These are phyloP conservation scores for Chelon auratus DNA, from an alignment of 2,797 vertebrate genomes.

Conservation along the genomic window DNA sequence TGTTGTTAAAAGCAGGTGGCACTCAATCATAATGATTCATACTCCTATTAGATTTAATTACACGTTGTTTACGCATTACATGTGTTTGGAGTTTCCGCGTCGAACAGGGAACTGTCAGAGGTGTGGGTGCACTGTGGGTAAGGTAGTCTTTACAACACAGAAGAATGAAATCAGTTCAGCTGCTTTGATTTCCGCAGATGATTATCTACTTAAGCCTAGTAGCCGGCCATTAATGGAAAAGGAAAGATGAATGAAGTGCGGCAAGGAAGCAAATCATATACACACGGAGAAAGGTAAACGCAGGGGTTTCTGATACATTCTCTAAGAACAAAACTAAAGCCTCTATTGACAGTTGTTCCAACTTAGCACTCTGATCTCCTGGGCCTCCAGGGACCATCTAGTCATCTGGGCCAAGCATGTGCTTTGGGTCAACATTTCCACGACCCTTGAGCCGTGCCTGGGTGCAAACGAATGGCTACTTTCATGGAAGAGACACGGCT, in stretches of 20 bases:
- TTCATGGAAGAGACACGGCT: slow-evolving; percentile 60
- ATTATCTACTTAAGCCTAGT: neutral
- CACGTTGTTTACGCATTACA: neutral
- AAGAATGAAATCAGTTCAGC: neutral
- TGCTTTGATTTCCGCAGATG: neutral
- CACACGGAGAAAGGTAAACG: neutral
- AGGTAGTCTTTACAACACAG: too few relatives aligned
- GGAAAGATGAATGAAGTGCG: neutral
- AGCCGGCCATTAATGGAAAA: neutral
- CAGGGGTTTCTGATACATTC: too few relatives aligned
- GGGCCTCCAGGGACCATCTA: slow-evolving; percentile 26
- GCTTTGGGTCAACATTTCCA: slow-evolving; percentile 28
- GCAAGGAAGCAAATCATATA: neutral
- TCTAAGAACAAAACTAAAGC: slow-evolving; percentile 9
- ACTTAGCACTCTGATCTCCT: slow-evolving; percentile 40
- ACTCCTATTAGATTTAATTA: neutral
- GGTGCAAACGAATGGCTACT: slow-evolving; percentile 52
- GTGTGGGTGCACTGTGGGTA: too few relatives aligned
- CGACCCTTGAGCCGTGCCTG: slow-evolving; percentile 54
- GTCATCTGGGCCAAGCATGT: slow-evolving; percentile 34
- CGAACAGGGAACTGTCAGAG: too few relatives aligned
- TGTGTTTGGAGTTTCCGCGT: too few relatives aligned
- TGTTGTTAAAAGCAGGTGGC: neutral
- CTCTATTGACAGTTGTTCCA: slow-evolving; percentile 20
- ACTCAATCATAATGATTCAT: neutral